Evolutionary conservation across 2,888 invertebrate species (phyloP).

Genomic region (Lordiphosa fenestrarum): DNA sequence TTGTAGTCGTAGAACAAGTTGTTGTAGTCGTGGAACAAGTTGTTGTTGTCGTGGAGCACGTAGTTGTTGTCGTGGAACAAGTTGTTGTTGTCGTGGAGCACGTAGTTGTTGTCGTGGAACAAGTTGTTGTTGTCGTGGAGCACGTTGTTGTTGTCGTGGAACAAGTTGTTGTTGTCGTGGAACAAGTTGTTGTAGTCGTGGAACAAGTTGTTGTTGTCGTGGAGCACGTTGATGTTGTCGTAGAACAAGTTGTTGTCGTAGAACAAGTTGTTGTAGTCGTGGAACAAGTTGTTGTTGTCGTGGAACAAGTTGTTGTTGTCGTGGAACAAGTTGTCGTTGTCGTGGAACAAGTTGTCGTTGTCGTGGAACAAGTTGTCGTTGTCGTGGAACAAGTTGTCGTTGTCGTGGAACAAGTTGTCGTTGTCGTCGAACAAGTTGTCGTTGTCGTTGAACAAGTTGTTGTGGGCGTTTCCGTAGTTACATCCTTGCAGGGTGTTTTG

Average conservation of each 20-base stretch:
- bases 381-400: slow-evolving; percentile 3
- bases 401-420: background rate
- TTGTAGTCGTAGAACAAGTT: too few species aligned
- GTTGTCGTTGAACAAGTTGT: slow-evolving; percentile 9
- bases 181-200: slow-evolving; percentile 2
- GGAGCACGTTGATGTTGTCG: slow-evolving; percentile 1
- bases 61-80: background rate
- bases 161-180: background rate
- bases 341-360: background rate
- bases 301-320: slow-evolving; percentile 6
- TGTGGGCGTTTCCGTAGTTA: background rate
- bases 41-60: slow-evolving; percentile 5
- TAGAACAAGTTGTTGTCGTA: slow-evolving; percentile 6
- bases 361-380: slow-evolving; percentile 6
- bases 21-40: slow-evolving; percentile 9
- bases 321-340: slow-evolving; percentile 12
- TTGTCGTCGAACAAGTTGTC: slow-evolving; percentile 2
- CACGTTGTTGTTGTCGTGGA: slow-evolving; percentile 4
- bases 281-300: slow-evolving; percentile 5
- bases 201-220: slow-evolving; percentile 13
- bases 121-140: slow-evolving; percentile 1
- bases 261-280: slow-evolving; percentile 1
- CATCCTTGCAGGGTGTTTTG: too few species aligned
- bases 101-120: background rate
- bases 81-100: slow-evolving; percentile 10